Percentiles rank a stretch among this genome's conserved stretches.
These are phyloP conservation scores for Eristalis pertinax DNA, from an alignment of 2,888 invertebrate species.

Conservation along the genomic window DNA sequence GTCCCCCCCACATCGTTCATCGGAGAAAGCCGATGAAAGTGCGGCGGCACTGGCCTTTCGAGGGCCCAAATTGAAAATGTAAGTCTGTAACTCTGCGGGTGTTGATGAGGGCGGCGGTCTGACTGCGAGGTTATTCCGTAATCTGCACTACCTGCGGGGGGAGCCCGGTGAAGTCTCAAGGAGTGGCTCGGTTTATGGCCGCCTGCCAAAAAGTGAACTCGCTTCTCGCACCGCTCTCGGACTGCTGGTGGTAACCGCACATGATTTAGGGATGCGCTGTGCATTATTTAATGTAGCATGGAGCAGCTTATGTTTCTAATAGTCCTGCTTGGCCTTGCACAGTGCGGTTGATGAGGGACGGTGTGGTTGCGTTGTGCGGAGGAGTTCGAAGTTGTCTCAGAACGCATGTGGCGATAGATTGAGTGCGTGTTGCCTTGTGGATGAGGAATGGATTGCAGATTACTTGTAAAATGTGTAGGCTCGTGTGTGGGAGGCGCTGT, in stretches of 20 bases:
- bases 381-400: not conserved
- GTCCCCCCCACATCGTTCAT: constrained; percentile 54
- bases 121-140: not conserved
- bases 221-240: not conserved
- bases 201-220: constrained; percentile 42
- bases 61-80: constrained; percentile 36
- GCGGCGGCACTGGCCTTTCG: not conserved
- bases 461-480: not conserved
- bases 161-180: constrained; percentile 38
- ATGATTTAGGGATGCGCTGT: constrained; percentile 56
- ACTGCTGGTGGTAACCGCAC: constrained; percentile 37
- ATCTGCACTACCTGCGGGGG: constrained; percentile 2
- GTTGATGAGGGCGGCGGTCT: not conserved
- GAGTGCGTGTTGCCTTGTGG: not conserved
- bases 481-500: not conserved
- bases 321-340: not conserved
- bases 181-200: constrained; percentile 43
- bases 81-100: not conserved
- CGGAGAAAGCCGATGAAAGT: constrained; percentile 60
- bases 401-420: not conserved
- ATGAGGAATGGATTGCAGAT: not conserved
- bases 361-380: not conserved
- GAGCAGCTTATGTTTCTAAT: constrained; percentile 58
- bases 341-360: constrained; percentile 13
- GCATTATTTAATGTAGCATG: constrained; percentile 58